These are phyloP conservation scores for Archips xylosteana DNA, from an alignment of 2,888 invertebrate species.

Conservation along the genomic window DNA sequence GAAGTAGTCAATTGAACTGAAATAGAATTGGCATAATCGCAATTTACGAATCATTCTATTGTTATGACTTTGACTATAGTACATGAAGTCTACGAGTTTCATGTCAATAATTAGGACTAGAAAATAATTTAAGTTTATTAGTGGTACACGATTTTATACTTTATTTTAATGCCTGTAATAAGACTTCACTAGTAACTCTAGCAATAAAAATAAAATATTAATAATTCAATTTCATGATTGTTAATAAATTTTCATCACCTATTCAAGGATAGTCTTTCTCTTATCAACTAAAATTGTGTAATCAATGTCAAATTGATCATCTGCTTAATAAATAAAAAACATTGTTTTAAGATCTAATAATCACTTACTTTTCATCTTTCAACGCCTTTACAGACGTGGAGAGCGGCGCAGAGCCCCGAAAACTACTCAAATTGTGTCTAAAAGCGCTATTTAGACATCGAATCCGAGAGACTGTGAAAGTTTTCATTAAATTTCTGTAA, in stretches of 20 bases:
- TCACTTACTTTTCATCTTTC: constrained; percentile 76
- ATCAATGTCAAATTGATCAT: constrained; percentile 20
- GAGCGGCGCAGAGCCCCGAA: constrained; percentile 62
- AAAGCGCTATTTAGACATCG: constrained; percentile 60
- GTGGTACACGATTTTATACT: constrained; percentile 1
- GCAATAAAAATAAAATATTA: neutral
- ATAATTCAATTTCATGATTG: neutral
- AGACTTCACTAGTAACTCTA: neutral
- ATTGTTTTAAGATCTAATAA: neutral
- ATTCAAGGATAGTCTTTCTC: neutral
- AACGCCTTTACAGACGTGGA: constrained; percentile 70
- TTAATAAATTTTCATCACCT: neutral
- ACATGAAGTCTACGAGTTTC: no score
- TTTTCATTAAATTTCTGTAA: constrained; percentile 64
- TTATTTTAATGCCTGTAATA: neutral
- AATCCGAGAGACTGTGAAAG: constrained; percentile 60
- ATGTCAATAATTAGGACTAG: neutral
- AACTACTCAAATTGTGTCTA: constrained; percentile 65
- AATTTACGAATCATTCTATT: no score
- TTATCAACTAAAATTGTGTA: constrained; percentile 32
- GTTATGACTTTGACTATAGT: no score
- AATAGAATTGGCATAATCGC: no score
- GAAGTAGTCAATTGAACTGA: no score
- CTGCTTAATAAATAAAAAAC: neutral
- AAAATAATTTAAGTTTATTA: neutral